Evolutionary conservation across 2,888 invertebrate genomes (phyloP).

Genomic region (Diplazon laetatorius): DNA sequence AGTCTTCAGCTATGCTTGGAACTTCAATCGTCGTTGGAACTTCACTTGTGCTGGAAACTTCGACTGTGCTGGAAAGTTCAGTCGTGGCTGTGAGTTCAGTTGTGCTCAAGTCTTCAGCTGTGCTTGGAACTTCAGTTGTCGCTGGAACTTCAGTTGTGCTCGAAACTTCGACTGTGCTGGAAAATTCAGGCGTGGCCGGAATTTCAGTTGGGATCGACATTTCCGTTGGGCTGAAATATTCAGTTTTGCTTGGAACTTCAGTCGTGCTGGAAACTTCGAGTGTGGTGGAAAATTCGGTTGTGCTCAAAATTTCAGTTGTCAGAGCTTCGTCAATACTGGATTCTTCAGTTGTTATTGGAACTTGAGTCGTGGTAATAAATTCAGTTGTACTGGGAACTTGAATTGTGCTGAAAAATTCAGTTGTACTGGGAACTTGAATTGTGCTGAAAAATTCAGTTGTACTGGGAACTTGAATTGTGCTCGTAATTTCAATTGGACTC

Average conservation of each 20-base stretch:
- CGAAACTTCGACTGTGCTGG: constrained; percentile 12
- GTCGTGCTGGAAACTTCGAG: background rate
- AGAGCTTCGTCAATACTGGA: too few species aligned
- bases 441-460: background rate
- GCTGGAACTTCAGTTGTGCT: background rate
- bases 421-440: background rate
- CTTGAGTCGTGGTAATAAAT: background rate
- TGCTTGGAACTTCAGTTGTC: background rate
- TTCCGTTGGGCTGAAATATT: constrained; percentile 13
- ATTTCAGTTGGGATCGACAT: constrained; percentile 11
- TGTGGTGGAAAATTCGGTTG: background rate
- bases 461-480: background rate
- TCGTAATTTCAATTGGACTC: background rate
- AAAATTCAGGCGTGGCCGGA: constrained; percentile 41
- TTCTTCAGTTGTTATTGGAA: background rate
- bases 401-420: background rate
- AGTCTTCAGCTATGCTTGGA: constrained; percentile 43
- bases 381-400: background rate
- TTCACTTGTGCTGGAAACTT: constrained; percentile 17
- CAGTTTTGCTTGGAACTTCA: background rate
- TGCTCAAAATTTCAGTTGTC: background rate
- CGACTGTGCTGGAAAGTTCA: background rate
- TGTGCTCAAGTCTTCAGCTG: background rate
- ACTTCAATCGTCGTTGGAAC: constrained; percentile 13
- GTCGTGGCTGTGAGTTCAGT: background rate